Conservation (phyloP, 2,888 invertebrate genomes). For the Fragum fragum region DNA sequence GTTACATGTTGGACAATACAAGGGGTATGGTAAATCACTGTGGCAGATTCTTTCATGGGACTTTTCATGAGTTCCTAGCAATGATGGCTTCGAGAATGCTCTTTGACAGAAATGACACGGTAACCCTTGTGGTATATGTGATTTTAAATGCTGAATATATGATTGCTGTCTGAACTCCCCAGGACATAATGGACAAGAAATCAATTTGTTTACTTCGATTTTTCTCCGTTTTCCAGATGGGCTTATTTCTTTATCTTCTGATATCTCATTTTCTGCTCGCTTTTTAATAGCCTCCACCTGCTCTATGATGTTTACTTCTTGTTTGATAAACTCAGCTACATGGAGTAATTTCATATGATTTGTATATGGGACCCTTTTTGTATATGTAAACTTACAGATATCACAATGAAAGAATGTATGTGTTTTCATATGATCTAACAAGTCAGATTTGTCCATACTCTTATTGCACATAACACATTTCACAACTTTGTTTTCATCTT, state of each 20-base stretch:
- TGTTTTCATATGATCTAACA: conserved; percentile 46
- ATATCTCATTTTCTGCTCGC: neutral
- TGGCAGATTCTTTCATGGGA: conserved; percentile 53
- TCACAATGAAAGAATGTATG: conserved; percentile 53
- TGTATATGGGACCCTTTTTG: conserved; percentile 37
- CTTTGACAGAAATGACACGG: conserved; percentile 58
- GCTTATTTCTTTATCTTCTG: conserved; percentile 26
- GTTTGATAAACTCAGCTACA: conserved; percentile 40
- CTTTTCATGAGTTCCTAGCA: conserved; percentile 51
- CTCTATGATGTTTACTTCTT: conserved; percentile 41
- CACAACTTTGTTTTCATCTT: conserved; percentile 36
- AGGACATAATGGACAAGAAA: conserved; percentile 53
- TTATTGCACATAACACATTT: conserved; percentile 59
- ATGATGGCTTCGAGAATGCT: conserved; percentile 47
- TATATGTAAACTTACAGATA: conserved; percentile 49
- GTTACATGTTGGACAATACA: conserved; percentile 57
- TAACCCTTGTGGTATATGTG: conserved; percentile 41
- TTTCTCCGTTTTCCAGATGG: conserved; percentile 44
- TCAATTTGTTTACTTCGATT: conserved; percentile 42
- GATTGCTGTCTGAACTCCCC: conserved; percentile 45
- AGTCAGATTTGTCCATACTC: conserved; percentile 36
- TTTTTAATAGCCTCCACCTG: conserved; percentile 19
- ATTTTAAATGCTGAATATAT: conserved; percentile 44
- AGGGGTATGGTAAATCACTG: conserved; percentile 50
- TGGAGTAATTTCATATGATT: conserved; percentile 47